Base-by-base conservation (phyloP, 2,797 vertebrate species). In the Scarus forsteni region DNA sequence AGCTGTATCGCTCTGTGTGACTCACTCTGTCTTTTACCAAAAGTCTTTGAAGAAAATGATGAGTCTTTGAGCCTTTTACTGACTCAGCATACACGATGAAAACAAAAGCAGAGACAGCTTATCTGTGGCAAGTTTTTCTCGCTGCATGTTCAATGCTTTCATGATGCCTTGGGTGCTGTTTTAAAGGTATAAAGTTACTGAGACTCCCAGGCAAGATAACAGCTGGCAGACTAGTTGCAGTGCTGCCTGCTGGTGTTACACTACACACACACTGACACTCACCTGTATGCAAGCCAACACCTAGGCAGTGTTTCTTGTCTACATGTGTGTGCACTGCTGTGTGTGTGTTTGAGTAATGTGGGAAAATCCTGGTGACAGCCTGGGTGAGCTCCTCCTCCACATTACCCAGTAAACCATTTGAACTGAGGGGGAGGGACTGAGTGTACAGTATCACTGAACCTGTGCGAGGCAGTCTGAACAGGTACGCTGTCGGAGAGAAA, bases 401-500 rank as follows among this genome's bases (percentile, higher is more conserved):
- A 71, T 62, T 54, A 60, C 70, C 75, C 70, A 72, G 86, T 70
- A 70, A 81, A 84, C 59, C 75, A 67, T 81, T 82, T 70, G 60
- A 66, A 51, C 16, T 0, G 49, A 77, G 77, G 76, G 79, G 89
- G 85, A 81, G 86, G 83, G 66, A 69, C 79, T 16, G 5, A 27
- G 67, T 63, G 63, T 73, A 84, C 69, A 74, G 84, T 86, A 77
- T 85, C 71, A 64, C 8, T 66, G 66, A 80, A 81, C 73, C 75
- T 42, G 60, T 85, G 85, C 88, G 90, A 92, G 88, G 88, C 46
- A 55, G 73, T 85, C 64, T 66, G 70, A 88, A 88, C 90, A 92
- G 91, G 92, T 92, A 92, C 79, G 75, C 55, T 77, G 51, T 65
- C 34, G 67, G 68, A 67, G 54, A 55, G 65, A 80, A 58, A 70